These are phyloP conservation scores for Zenarchopterus dispar DNA, from an alignment of 2,797 vertebrate genomes.

Conservation along the genomic window DNA sequence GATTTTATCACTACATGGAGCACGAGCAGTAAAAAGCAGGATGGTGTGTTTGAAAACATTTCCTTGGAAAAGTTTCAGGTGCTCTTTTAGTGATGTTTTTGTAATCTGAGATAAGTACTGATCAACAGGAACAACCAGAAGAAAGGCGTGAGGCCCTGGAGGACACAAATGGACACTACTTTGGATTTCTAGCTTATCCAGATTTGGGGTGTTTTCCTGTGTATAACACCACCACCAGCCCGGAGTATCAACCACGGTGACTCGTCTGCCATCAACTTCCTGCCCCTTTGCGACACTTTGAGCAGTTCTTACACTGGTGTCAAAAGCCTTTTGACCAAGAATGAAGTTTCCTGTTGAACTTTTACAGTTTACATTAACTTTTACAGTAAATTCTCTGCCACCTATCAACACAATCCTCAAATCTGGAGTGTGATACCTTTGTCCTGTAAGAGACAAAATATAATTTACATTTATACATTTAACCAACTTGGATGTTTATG, in stretches of 20 bases:
- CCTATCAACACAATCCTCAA: constrained; percentile 59
- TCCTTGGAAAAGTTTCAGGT: constrained; percentile 37
- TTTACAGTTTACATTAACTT: too few relatives aligned
- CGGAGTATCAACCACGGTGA: constrained; percentile 65
- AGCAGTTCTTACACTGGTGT: constrained; percentile 52
- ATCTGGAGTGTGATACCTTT: neutral
- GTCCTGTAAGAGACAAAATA: constrained; percentile 21
- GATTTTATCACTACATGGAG: neutral
- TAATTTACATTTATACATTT: too few relatives aligned
- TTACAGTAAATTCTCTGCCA: constrained; percentile 22
- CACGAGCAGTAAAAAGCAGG: constrained; percentile 40
- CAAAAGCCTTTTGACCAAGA: constrained; percentile 49
- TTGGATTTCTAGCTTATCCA: constrained; percentile 54
- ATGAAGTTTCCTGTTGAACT: constrained; percentile 58
- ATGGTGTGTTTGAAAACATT: constrained; percentile 38
- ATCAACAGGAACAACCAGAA: constrained; percentile 45
- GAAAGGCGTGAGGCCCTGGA: constrained; percentile 53
- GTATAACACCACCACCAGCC: constrained; percentile 59
- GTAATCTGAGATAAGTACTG: neutral
- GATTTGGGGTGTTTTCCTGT: constrained; percentile 44
- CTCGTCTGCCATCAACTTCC: constrained; percentile 25
- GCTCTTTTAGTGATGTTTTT: constrained; percentile 33
- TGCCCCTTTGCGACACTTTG: constrained; percentile 34
- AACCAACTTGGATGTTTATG: too few relatives aligned
- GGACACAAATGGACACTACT: constrained; percentile 50